Evolutionary conservation across 2,113 vertebrate species (phyloP).

Genomic region (Colistium nudipinnis): DNA sequence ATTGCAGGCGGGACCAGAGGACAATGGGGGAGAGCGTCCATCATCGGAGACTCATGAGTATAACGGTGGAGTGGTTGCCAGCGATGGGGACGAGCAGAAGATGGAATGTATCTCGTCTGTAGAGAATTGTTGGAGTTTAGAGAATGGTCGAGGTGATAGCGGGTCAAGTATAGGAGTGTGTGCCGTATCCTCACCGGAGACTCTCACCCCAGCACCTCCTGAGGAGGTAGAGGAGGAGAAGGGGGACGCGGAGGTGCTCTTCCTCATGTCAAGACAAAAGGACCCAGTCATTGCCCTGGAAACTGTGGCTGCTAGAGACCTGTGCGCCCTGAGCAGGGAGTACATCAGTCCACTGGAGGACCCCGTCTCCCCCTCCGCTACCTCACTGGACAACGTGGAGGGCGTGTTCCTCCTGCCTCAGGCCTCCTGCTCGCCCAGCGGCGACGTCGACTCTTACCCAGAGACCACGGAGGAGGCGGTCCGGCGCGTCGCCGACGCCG

Average conservation of each 20-base stretch:
- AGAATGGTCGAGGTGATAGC: slow-evolving; percentile 53
- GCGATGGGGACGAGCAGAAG: slow-evolving; percentile 29
- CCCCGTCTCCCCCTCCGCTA: slow-evolving; percentile 70
- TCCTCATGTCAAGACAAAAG: slow-evolving; percentile 63
- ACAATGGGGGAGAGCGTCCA: slow-evolving; percentile 20
- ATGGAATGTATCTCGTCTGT: slow-evolving; percentile 37
- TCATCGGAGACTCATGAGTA: slow-evolving; percentile 52
- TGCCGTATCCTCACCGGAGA: slow-evolving; percentile 44
- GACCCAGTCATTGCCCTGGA: slow-evolving; percentile 41
- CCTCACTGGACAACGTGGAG: slow-evolving; percentile 69
- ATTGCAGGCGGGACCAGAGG: slow-evolving; percentile 55
- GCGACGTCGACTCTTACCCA: slow-evolving; percentile 43
- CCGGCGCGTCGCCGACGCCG: too few species aligned
- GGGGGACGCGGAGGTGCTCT: slow-evolving; percentile 54
- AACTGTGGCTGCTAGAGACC: slow-evolving; percentile 19
- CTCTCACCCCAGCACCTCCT: background rate
- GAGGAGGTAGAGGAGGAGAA: slow-evolving; percentile 44
- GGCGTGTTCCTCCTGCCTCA: slow-evolving; percentile 75
- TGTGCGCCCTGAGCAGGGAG: slow-evolving; percentile 64
- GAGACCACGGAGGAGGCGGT: slow-evolving; percentile 15
- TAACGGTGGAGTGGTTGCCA: slow-evolving; percentile 46
- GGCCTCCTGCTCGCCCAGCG: slow-evolving; percentile 71
- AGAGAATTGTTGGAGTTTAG: slow-evolving; percentile 17
- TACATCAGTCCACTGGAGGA: slow-evolving; percentile 77
- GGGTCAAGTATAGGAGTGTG: slow-evolving; percentile 43